Conservation (phyloP, 2,888 invertebrate genomes). For the Tetranychus truncatus region DNA sequence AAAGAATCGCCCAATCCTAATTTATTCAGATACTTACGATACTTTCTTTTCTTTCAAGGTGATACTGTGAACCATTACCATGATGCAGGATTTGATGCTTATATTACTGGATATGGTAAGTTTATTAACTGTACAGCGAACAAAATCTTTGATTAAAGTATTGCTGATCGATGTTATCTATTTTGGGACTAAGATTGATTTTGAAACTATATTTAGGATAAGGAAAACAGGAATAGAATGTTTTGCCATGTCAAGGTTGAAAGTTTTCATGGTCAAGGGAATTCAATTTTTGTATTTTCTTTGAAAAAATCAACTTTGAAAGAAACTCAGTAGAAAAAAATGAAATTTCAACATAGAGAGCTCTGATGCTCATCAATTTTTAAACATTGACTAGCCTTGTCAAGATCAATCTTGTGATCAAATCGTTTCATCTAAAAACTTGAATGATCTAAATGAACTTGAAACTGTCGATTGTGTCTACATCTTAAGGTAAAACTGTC, state of each 20-base stretch:
- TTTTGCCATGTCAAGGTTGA: not conserved
- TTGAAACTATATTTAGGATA: not conserved
- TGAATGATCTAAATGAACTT: not conserved
- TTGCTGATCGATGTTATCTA: too few species aligned
- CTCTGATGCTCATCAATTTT: not conserved
- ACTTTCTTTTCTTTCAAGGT: too few species aligned
- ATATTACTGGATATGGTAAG: slow-evolving; percentile 44
- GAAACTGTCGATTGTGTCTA: not conserved
- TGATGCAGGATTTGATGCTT: slow-evolving; percentile 69
- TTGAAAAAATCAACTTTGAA: not conserved
- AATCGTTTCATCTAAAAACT: not conserved
- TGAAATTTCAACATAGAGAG: not conserved
- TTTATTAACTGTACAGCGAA: not conserved
- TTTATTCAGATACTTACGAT: too few species aligned
- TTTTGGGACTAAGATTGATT: too few species aligned
- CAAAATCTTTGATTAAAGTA: too few species aligned
- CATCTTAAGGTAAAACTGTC: not conserved
- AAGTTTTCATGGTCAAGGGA: not conserved
- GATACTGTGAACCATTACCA: slow-evolving; percentile 35
- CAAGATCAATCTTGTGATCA: not conserved
- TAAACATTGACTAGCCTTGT: not conserved
- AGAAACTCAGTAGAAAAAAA: not conserved
- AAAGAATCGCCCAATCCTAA: too few species aligned
- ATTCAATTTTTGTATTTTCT: not conserved
- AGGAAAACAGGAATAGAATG: not conserved